A percentile compares a stretch with the other conserved stretches of the same genome.
Conservation (phyloP, 92 coral and sea anemone genomes). For the Diadumene lineata region DNA sequence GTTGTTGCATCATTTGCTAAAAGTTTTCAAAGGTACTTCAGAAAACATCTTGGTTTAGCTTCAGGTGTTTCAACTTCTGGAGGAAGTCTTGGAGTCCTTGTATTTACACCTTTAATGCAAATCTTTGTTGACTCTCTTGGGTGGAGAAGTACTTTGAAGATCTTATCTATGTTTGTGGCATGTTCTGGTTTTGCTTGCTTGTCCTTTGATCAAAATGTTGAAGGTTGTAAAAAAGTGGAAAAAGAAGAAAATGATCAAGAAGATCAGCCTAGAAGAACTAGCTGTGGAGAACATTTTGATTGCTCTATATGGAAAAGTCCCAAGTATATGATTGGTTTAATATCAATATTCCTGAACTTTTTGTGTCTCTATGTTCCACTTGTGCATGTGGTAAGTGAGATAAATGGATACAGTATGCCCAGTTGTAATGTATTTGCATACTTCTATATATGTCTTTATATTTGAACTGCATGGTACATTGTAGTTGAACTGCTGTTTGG, state of each 20-base stretch:
- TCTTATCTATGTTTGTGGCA: slow-evolving; percentile 22
- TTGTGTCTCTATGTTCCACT: slow-evolving; percentile 19
- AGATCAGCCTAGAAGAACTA: neutral
- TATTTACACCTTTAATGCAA: slow-evolving; percentile 28
- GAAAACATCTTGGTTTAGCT: slow-evolving; percentile 32
- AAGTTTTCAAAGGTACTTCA: slow-evolving; percentile 31
- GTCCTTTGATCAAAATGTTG: slow-evolving; percentile 30
- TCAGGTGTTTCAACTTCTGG: slow-evolving; percentile 42
- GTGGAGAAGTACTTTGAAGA: slow-evolving; percentile 37
- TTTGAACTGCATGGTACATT: no score
- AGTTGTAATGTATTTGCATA: no score
- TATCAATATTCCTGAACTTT: slow-evolving; percentile 9
- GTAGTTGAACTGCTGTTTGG: no score
- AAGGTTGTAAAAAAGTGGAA: slow-evolving; percentile 11
- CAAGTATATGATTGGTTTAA: slow-evolving; percentile 13
- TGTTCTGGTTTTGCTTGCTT: neutral
- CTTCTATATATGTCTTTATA: no score
- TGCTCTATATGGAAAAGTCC: slow-evolving; percentile 27
- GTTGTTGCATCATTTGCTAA: slow-evolving; percentile 13
- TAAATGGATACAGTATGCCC: neutral
- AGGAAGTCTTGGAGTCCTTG: slow-evolving; percentile 35
- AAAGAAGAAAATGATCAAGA: neutral
- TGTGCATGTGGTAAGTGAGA: slow-evolving; percentile 21
- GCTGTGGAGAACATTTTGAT: neutral
- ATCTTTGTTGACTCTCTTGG: slow-evolving; percentile 29